phyloP scores from a whole-genome alignment of 2,113 vertebrate species.

The Vidua macroura region DNA sequence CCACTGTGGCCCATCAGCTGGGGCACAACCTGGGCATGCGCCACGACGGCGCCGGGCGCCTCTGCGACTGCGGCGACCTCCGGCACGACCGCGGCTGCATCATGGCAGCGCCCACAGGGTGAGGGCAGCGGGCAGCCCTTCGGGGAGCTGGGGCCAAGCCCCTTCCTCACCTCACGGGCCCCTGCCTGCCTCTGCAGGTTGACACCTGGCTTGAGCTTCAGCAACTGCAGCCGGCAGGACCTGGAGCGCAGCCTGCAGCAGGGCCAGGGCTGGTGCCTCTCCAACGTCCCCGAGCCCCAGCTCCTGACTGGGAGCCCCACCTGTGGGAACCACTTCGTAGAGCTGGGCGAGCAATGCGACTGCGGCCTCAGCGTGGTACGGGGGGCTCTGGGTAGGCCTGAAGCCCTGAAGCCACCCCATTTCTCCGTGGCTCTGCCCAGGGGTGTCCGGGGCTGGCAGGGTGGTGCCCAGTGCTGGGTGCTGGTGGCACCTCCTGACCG shows the following conservation, averaged over 20 bases:
- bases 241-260: constrained; percentile 79
- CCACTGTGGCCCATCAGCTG: constrained; percentile 90
- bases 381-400: not conserved
- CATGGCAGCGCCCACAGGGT: constrained; percentile 90
- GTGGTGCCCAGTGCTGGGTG: not conserved
- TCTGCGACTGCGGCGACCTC: constrained; percentile 80
- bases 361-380: constrained; percentile 86
- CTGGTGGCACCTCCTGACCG: rapidly evolving
- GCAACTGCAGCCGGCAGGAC: constrained; percentile 87
- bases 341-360: constrained; percentile 84
- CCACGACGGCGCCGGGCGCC: constrained; percentile 76
- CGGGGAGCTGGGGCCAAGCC: rapidly evolving
- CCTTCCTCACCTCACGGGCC: rapidly evolving
- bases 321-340: constrained; percentile 87
- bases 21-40: constrained; percentile 92
- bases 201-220: constrained; percentile 89
- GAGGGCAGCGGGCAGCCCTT: not conserved
- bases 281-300: constrained; percentile 74
- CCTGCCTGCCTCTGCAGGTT: constrained; percentile 70
- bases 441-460: not conserved
- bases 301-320: constrained; percentile 59
- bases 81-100: constrained; percentile 87
- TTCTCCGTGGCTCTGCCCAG: not conserved
- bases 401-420: rapidly evolving
- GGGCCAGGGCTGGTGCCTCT: constrained; percentile 85